A percentile compares a stretch with the other conserved stretches of the same genome.
Conservation (phyloP, 53 echinoderm and acorn worm species). For the Arbacia lixula region DNA sequence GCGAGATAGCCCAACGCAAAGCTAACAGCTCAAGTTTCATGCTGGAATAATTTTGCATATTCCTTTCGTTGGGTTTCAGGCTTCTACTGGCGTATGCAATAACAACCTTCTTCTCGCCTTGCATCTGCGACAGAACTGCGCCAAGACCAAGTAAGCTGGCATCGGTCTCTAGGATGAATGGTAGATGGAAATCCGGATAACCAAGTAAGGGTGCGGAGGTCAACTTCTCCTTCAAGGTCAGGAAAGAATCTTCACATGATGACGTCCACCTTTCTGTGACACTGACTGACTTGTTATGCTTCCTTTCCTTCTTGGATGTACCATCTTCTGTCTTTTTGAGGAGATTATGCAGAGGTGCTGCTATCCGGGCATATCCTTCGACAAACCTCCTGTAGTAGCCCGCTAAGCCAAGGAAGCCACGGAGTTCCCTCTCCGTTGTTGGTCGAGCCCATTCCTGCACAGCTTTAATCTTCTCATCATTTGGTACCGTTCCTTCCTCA, state of each 20-base stretch:
- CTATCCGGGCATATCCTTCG: conserved; percentile 53
- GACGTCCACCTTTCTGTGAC: neutral
- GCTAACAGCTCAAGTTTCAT: conserved; percentile 62
- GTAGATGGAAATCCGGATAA: too few relatives aligned
- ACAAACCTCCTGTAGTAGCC: conserved; percentile 66
- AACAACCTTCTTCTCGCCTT: conserved; percentile 20
- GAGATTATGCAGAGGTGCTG: conserved; percentile 61
- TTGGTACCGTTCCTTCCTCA: conserved; percentile 40
- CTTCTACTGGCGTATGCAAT: conserved; percentile 57
- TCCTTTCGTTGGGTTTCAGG: too few relatives aligned
- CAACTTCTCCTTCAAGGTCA: too few relatives aligned
- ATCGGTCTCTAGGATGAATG: too few relatives aligned
- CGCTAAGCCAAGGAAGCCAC: conserved; percentile 54
- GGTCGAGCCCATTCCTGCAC: conserved; percentile 55
- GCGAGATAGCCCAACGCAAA: conserved; percentile 39
- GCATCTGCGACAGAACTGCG: conserved; percentile 51
- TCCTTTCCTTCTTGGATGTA: too few relatives aligned
- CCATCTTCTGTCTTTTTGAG: neutral
- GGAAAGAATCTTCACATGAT: conserved; percentile 20
- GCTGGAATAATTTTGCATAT: conserved; percentile 65
- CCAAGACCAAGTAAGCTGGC: conserved; percentile 64
- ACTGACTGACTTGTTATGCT: neutral
- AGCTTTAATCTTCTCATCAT: conserved; percentile 61
- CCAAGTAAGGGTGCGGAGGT: too few relatives aligned
- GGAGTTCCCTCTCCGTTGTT: conserved; percentile 33